These are phyloP conservation scores for Epizoanthus fatuus DNA, from an alignment of 92 coral and sea anemone species.

Conservation along the genomic window DNA sequence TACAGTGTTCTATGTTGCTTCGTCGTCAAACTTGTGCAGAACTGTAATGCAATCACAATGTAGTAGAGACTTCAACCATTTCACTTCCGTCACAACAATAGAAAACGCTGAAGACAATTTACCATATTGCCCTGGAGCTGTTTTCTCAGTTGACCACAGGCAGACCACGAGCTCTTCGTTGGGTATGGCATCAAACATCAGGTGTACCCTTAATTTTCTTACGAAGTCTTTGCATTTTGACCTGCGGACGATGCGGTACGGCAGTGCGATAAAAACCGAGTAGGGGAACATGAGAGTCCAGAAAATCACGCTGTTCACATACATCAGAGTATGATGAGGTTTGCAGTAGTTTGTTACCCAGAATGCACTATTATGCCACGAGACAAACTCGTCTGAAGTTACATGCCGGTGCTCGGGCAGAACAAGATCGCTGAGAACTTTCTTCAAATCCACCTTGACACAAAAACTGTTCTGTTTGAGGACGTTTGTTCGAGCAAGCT, in stretches of 20 bases:
- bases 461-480: conserved; percentile 9
- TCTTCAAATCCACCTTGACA: conserved; percentile 34
- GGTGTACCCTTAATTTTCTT: background rate
- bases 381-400: conserved; percentile 41
- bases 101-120: background rate
- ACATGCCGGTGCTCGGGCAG: conserved; percentile 10
- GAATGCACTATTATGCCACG: conserved; percentile 55
- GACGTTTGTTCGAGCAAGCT: background rate
- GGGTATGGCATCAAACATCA: conserved; percentile 16
- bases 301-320: conserved; percentile 46
- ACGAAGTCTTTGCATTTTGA: conserved; percentile 17
- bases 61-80: background rate
- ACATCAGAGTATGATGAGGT: conserved; percentile 55
- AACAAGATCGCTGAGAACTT: background rate
- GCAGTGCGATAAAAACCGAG: conserved; percentile 42
- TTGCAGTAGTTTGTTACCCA: conserved; percentile 62
- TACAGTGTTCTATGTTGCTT: background rate
- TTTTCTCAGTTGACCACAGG: conserved; percentile 12
- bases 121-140: conserved; percentile 37
- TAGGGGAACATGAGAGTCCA: conserved; percentile 51
- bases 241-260: conserved; percentile 44
- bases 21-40: conserved; percentile 8
- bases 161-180: conserved; percentile 30
- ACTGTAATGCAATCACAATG: background rate
- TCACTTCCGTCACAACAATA: background rate